Base-by-base conservation (phyloP, 2,888 invertebrate genomes). In the Campoplex nolae region DNA sequence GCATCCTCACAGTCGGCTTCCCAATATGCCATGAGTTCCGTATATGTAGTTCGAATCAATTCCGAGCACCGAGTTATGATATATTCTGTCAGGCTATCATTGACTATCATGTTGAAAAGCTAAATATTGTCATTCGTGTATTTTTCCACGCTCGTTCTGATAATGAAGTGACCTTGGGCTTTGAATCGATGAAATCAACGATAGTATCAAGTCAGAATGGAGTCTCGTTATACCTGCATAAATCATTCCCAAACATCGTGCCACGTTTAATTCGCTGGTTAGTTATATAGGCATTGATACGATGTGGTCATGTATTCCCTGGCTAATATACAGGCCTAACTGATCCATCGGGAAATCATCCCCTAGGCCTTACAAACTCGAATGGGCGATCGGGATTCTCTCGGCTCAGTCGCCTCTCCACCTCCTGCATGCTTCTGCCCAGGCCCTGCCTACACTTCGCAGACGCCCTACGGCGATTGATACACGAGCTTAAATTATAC, bases 401-500 rank as follows among this genome's bases (percentile, higher is more conserved):
- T 79, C 87, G 89, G 85, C 85, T 35, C 16, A 70, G 58, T 88
- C 90, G 71, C 83, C 80, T 68, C 85, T 23, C 23, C 28, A 76
- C 65, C 28, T 73, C 48, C 68, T 42, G 38, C 56, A 56, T 74
- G 45, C 56, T 76, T 65, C 85, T n/a, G 80, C 23, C 77, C 75
- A 80, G 32, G 76, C 79, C 56, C 62, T 51, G 84, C 86, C 71
- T 42, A 83, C 88, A 58, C 73, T 75, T 77, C 74, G 85, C 77
- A 88, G 89, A 91, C 88, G 88, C 91, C 92, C 89, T 89, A 83
- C 87, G 91, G 92, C 92, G 91, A 93, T 93, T 93, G 93, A 93
- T 93, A 93, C 93, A 91, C 91, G 91, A 88, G 91, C 92, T 92
- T 92, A 92, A 93, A 93, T 93, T 93, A 93, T 93, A 93, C 91